Evolutionary conservation across 2,888 invertebrate genomes (phyloP).

Genomic region (Polietes domitor): DNA sequence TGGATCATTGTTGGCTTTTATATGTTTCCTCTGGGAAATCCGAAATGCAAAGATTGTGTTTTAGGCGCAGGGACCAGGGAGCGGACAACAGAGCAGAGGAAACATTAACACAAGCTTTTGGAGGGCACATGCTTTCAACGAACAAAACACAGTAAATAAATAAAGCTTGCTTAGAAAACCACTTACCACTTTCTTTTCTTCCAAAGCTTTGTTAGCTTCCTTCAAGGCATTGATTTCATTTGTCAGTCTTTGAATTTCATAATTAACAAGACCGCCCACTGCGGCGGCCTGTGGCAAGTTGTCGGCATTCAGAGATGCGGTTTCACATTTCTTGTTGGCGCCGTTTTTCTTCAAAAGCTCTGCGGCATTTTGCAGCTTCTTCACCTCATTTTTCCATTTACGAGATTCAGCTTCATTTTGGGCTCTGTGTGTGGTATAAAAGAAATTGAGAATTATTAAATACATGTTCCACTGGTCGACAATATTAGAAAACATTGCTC

Average conservation of each 20-base stretch:
- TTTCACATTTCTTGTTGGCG: slow-evolving; percentile 49
- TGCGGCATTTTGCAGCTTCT: slow-evolving; percentile 83
- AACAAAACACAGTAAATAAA: slow-evolving; percentile 32
- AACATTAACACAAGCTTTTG: neutral
- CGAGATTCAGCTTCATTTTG: slow-evolving; percentile 83
- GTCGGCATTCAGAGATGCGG: slow-evolving; percentile 61
- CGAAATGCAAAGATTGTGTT: slow-evolving; percentile 49
- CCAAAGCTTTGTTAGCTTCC: slow-evolving; percentile 84
- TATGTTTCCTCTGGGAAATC: slow-evolving; percentile 72
- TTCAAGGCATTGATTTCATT: slow-evolving; percentile 84
- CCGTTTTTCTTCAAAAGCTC: slow-evolving; percentile 80
- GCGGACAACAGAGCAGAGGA: no score
- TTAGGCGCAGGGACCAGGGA: neutral
- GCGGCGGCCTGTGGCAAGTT: slow-evolving; percentile 66
- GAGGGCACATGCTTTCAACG: slow-evolving; percentile 1
- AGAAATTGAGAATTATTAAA: neutral
- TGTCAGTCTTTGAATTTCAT: slow-evolving; percentile 80
- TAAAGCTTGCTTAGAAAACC: neutral
- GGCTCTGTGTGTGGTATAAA: slow-evolving; percentile 77
- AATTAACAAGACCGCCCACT: slow-evolving; percentile 73
- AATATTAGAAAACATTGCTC: no score
- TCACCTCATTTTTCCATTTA: slow-evolving; percentile 84
- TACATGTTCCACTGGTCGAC: no score
- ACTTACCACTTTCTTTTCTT: slow-evolving; percentile 85
- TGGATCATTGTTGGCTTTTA: slow-evolving; percentile 71